Conservation (phyloP, 2,888 invertebrate genomes). For the Amphiduros pacificus region DNA sequence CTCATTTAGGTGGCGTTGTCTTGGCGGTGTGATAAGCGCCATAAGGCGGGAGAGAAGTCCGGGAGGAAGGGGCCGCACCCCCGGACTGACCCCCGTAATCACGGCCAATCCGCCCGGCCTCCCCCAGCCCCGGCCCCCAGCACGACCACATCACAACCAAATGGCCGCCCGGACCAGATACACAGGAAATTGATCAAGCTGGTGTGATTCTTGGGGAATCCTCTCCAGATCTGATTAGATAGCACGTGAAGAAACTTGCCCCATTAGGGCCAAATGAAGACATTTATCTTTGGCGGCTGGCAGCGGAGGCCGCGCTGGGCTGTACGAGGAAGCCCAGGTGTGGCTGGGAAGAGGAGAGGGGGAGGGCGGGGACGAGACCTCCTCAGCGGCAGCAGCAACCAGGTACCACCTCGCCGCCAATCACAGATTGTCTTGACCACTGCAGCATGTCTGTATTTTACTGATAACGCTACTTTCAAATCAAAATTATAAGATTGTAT, state of each 20-base stretch:
- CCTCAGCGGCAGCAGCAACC: too few species aligned
- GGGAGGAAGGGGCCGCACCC: neutral
- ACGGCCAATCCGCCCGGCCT: neutral
- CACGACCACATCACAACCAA: neutral
- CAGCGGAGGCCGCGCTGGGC: neutral
- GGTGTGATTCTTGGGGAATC: neutral
- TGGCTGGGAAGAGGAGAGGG: neutral
- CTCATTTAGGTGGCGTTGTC: too few species aligned
- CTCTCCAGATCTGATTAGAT: conserved; percentile 11
- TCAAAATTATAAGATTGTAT: too few species aligned
- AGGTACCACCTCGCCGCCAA: too few species aligned
- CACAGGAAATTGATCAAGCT: conserved; percentile 9
- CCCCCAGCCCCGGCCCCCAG: neutral
- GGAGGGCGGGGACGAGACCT: neutral
- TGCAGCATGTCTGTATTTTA: too few species aligned
- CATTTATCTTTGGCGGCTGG: conserved; percentile 7
- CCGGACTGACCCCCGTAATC: neutral
- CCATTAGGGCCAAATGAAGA: conserved; percentile 13
- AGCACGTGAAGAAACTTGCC: conserved; percentile 11
- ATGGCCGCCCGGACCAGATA: neutral
- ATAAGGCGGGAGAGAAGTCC: neutral
- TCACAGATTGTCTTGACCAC: too few species aligned
- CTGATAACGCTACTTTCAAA: too few species aligned
- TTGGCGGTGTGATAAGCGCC: too few species aligned
- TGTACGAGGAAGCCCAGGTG: neutral